phyloP scores from a whole-genome alignment of 1,140 invertebrate genomes.

The Mercenaria mercenaria region DNA sequence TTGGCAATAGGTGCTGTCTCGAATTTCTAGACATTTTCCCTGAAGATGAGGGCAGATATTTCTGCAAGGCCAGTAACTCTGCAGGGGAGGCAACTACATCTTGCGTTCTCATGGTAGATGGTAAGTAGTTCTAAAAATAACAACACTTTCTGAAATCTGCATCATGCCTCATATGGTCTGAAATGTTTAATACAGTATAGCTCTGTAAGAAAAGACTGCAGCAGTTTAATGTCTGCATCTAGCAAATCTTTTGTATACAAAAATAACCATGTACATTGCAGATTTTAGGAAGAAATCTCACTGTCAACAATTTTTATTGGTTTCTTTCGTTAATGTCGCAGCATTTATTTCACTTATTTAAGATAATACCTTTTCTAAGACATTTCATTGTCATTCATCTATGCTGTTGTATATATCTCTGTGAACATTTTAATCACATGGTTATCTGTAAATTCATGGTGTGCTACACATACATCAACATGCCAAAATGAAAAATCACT shows the following conservation, averaged over 20 bases:
- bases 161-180: not conserved
- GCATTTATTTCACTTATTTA: too few relatives aligned
- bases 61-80: constrained; percentile 94
- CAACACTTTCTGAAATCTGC: not conserved
- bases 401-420: too few relatives aligned
- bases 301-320: too few relatives aligned
- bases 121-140: constrained; percentile 70
- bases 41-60: constrained; percentile 95
- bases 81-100: constrained; percentile 91
- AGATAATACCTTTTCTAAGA: too few relatives aligned
- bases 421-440: too few relatives aligned
- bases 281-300: not conserved
- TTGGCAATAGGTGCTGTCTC: constrained; percentile 89
- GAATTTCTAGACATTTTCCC: constrained; percentile 83
- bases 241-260: not conserved
- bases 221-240: not conserved
- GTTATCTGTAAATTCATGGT: too few relatives aligned
- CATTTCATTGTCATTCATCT: too few relatives aligned
- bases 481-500: too few relatives aligned
- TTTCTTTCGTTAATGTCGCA: too few relatives aligned
- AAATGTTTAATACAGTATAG: too few relatives aligned
- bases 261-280: not conserved
- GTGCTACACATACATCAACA: too few relatives aligned
- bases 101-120: constrained; percentile 80
- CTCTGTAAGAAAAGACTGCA: too few relatives aligned